A percentile compares a stretch with the other conserved stretches of the same genome.
phyloP scores from a whole-genome alignment of 2,888 invertebrate species.

The Dynastes grantii region DNA sequence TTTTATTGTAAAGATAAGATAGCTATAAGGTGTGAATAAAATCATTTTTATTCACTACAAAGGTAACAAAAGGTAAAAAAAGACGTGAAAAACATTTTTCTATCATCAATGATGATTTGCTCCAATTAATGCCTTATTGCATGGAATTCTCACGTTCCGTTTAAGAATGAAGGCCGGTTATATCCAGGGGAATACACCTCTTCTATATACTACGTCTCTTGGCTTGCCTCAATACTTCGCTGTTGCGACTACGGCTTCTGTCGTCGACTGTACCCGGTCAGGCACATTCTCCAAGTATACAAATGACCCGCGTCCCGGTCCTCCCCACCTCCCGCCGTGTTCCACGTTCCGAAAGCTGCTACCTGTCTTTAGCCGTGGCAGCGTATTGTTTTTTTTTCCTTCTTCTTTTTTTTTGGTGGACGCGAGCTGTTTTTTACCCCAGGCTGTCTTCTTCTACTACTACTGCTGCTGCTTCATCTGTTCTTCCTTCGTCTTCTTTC shows the following conservation, averaged over 20 bases:
- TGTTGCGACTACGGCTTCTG: conserved; percentile 32
- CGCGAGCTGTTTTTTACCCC: conserved; percentile 35
- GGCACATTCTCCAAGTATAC: conserved; percentile 72
- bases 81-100: too few relatives aligned
- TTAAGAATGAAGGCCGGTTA: too few relatives aligned
- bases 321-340: conserved; percentile 59
- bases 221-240: not conserved
- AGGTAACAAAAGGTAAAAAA: too few relatives aligned
- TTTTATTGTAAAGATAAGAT: too few relatives aligned
- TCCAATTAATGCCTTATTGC: too few relatives aligned
- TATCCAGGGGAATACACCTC: too few relatives aligned
- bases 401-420: conserved; percentile 22
- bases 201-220: not conserved
- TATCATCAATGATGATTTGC: too few relatives aligned
- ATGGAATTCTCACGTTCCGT: too few relatives aligned
- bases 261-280: conserved; percentile 68
- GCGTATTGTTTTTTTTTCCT: conserved; percentile 66
- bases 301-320: conserved; percentile 69
- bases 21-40: too few relatives aligned
- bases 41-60: too few relatives aligned
- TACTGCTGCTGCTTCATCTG: conserved; percentile 56
- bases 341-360: conserved; percentile 64
- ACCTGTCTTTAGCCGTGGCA: conserved; percentile 70
- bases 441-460: conserved; percentile 40
- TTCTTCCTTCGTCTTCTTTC: conserved; percentile 61